Evolutionary conservation across 1,140 invertebrate genomes (phyloP).

Genomic region (Aradophagus sp.): DNA sequence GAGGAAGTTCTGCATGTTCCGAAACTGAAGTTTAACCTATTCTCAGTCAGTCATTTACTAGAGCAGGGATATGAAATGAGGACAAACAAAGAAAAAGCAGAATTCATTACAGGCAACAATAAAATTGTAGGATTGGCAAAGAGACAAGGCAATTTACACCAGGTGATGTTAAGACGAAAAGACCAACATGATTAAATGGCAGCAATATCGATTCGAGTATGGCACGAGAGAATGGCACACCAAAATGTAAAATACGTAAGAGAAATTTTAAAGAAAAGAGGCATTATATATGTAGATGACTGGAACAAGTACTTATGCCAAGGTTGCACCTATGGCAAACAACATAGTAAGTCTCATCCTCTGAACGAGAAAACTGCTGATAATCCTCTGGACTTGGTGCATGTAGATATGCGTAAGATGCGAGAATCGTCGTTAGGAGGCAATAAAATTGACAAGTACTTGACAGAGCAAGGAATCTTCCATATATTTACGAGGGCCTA

Average conservation of each 20-base stretch:
- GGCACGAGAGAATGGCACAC: conserved; percentile 10
- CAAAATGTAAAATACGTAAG: conserved; percentile 5
- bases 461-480: conserved; percentile 1
- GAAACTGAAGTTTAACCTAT: too few relatives aligned
- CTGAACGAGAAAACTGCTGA: conserved; percentile 21
- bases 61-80: too few relatives aligned
- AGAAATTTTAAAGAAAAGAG: conserved; percentile 6
- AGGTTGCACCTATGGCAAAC: conserved; percentile 59
- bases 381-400: conserved; percentile 45
- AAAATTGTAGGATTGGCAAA: too few relatives aligned
- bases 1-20: too few relatives aligned
- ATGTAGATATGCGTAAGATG: conserved; percentile 62
- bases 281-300: conserved; percentile 27
- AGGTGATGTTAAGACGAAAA: too few relatives aligned
- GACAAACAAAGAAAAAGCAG: too few relatives aligned
- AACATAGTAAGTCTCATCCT: conserved; percentile 29
- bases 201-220: not conserved
- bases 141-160: too few relatives aligned
- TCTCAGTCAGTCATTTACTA: too few relatives aligned
- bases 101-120: too few relatives aligned
- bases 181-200: conserved; percentile 10
- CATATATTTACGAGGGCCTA: not conserved
- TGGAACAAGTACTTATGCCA: conserved; percentile 20
- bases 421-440: conserved; percentile 44
- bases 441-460: conserved; percentile 1